These are phyloP conservation scores for Lathronympha strigana DNA, from an alignment of 2,888 invertebrate species.

Conservation along the genomic window DNA sequence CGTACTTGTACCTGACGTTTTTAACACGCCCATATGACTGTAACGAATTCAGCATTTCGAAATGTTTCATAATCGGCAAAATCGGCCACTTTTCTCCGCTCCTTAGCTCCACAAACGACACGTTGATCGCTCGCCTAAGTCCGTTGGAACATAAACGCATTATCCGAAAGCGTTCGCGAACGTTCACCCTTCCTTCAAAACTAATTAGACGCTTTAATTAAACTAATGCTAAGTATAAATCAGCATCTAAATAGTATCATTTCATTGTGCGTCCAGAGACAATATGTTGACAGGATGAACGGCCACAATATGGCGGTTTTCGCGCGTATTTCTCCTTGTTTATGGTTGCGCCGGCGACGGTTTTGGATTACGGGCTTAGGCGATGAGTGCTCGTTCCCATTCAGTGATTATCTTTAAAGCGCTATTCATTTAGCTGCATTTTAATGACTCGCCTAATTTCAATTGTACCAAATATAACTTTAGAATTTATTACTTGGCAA, in stretches of 20 bases:
- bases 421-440: constrained; percentile 68
- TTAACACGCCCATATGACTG: constrained; percentile 25
- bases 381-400: constrained; percentile 77
- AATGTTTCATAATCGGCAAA: constrained; percentile 21
- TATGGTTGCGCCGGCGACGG: constrained; percentile 76
- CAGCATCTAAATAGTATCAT: constrained; percentile 76
- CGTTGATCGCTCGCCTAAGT: constrained; percentile 33
- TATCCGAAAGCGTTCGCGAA: constrained; percentile 23
- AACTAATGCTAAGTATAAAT: constrained; percentile 74
- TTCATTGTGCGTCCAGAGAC: constrained; percentile 78
- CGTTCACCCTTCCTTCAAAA: constrained; percentile 49
- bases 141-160: constrained; percentile 40
- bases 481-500: constrained; percentile 81
- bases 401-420: constrained; percentile 76
- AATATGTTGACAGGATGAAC: constrained; percentile 83
- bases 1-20: constrained; percentile 52
- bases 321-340: constrained; percentile 78
- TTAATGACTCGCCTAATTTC: constrained; percentile 82
- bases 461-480: constrained; percentile 82
- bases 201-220: constrained; percentile 80
- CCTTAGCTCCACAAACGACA: constrained; percentile 25
- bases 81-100: constrained; percentile 30
- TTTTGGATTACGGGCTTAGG: constrained; percentile 79
- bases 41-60: constrained; percentile 7
- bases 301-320: constrained; percentile 77